Evolutionary conservation across 1,140 invertebrate genomes (phyloP).

Genomic region (Drosophila baimaii): DNA sequence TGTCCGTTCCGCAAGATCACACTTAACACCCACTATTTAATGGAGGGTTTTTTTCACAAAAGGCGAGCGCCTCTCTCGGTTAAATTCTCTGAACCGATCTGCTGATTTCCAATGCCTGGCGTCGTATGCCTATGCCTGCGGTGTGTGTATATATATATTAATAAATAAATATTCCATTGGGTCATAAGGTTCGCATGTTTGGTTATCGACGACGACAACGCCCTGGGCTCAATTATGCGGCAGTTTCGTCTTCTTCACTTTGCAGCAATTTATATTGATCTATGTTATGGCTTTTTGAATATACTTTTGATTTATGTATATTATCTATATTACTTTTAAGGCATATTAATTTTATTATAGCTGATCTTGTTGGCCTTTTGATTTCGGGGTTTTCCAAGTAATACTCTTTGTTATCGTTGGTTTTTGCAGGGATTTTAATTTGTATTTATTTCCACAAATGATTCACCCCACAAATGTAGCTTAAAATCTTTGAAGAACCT

Average conservation of each 20-base stretch:
- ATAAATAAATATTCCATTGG: conserved; percentile 45
- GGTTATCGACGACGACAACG: conserved; percentile 41
- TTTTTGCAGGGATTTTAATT: too few species aligned
- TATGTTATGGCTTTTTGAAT: background rate
- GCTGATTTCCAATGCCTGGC: conserved; percentile 24
- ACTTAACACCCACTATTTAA: conserved; percentile 12
- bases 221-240: conserved; percentile 40
- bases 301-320: background rate
- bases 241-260: conserved; percentile 17
- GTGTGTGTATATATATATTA: conserved; percentile 3
- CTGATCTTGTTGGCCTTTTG: conserved; percentile 17
- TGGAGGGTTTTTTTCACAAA: conserved; percentile 1
- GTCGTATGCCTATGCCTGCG: too few species aligned
- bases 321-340: background rate
- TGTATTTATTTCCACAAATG: too few species aligned
- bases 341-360: conserved; percentile 15
- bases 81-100: conserved; percentile 2
- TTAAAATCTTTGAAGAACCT: background rate
- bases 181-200: conserved; percentile 41
- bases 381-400: background rate
- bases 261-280: conserved; percentile 3
- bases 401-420: conserved; percentile 8
- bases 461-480: background rate
- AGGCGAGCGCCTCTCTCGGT: background rate
- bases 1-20: conserved; percentile 1